Evolutionary conservation across 2,113 vertebrate genomes (phyloP).

Genomic region (Cryptomyrus ogoouensis): DNA sequence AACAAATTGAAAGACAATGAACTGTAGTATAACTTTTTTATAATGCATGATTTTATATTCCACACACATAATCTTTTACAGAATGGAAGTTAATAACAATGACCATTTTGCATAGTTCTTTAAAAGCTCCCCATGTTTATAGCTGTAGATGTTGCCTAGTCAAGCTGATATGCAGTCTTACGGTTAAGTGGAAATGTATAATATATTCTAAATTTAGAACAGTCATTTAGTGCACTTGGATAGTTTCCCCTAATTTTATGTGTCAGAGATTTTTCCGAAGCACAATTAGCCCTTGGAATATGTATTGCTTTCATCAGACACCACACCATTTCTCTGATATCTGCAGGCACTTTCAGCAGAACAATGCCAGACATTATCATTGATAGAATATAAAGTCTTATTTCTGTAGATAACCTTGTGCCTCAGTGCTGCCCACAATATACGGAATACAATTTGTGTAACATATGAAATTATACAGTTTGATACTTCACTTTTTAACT

Average conservation of each 20-base stretch:
- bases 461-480: neutral
- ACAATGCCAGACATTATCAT: neutral
- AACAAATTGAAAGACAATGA: conserved; percentile 52
- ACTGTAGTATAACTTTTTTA: neutral
- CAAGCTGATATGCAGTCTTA: neutral
- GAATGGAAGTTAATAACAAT: neutral
- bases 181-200: neutral
- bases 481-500: neutral
- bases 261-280: neutral
- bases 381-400: neutral
- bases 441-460: conserved; percentile 1
- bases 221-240: neutral
- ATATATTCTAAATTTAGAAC: neutral
- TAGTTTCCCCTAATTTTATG: conserved; percentile 3
- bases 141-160: neutral
- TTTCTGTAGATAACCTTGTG: conserved; percentile 3
- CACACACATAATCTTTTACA: neutral
- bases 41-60: neutral
- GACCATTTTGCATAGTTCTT: neutral
- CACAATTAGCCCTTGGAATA: neutral
- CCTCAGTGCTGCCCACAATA: neutral
- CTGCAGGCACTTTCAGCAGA: neutral
- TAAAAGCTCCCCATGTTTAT: neutral
- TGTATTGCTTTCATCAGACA: neutral
- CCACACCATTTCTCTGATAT: neutral